Base-by-base conservation (phyloP, 2,888 invertebrate genomes). In the Drosophila ezoana region DNA sequence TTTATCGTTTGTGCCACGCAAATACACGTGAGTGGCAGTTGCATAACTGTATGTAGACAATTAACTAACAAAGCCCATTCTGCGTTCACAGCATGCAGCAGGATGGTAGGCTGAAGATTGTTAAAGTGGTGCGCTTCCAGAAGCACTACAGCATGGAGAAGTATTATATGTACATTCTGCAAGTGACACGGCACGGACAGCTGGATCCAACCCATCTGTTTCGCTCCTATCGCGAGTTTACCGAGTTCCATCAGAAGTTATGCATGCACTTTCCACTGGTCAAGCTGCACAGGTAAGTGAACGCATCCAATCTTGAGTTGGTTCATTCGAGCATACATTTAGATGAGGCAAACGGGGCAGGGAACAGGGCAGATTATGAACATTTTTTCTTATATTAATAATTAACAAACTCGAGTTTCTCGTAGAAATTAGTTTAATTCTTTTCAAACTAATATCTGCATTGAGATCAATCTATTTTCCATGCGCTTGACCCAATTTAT, bases 131-230 rank as follows among this genome's bases (percentile, higher is more conserved):
- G 69, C 96, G 96, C 69, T 98, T 96, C 92, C 97, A 98, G 93
- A 99, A 99, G 92, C 95, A 98, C 78, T 98, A 98, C 92, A 97
- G 97, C 90, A 98, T 98, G 13, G 98, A 98, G 90, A 99, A 99
- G 93, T 98, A 98, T 93, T 99, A 99, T 92, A 98, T 99, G 82
- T 98, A 97, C 91, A 96, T 97, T 73, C 93, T 97, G 77, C 94
- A 95, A 76, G 96, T 99, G 37, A 96, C 95, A 89, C 93, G 99
- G 57, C 96, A 96, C 81, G 95, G 95, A 48, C 97, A 97, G 91
- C 94, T 95, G n/a, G 97, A 97, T 90, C 96, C 97, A 0, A 95
- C 96, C 75, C 96, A 96, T 89, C 94, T 99, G 56, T 98, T 98
- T 92, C 95, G 99, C 67, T 97, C 98, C 0, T 99, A 98, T 93